Evolutionary conservation across 2,888 invertebrate species (phyloP), one percentile per base, ranked within the genome.

Genomic region (Lepidochrysops patricia): DNA sequence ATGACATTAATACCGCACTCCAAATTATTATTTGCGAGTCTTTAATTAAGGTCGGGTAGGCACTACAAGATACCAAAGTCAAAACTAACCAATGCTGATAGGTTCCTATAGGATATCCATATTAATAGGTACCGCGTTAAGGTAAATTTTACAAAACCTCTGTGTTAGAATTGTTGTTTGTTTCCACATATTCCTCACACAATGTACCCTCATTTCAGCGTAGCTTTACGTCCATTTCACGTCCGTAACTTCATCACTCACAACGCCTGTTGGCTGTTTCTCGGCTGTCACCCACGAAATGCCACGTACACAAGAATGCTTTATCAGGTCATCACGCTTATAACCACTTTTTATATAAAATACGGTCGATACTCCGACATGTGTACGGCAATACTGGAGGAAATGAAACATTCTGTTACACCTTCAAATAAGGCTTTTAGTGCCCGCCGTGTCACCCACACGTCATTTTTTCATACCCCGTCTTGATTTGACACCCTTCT

Each of bases 351-450:
- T 32, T 54, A 32, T 54, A 32, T 25, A 54, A 54, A 27, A 15
- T 15, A 29, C 54, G 50, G 26, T 50, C 50, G 49, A 25, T 49
- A 49, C 12, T 9, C n/a, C n/a, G 49, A 25, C 25, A 26, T 50
- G 50, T 43, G 43, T 43, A 43, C 50, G 50, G 26, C 26, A 50
- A 26, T 26, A 26, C 49, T 26, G 49, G 26, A 13, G 50, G 13
- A 50, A 50, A 50, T 50, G 25, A 50, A 50, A 50, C 50, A 50
- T 50, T 50, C 50, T 50, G 50, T 50, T 50, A 50, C 50, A 26
- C 25, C 6, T 50, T 26, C 26, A 50, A 50, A 50, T 26, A 50
- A 26, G 26, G 50, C 23, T 50, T 50, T 50, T 50, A 50, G 50
- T 50, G 50, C 50, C 50, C n/a, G 26, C 50, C 50, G 4, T 5